Evolutionary conservation across 2,888 invertebrate species (phyloP), one percentile per base, ranked within the genome.

Genomic region (Cataglyphis cursor): DNA sequence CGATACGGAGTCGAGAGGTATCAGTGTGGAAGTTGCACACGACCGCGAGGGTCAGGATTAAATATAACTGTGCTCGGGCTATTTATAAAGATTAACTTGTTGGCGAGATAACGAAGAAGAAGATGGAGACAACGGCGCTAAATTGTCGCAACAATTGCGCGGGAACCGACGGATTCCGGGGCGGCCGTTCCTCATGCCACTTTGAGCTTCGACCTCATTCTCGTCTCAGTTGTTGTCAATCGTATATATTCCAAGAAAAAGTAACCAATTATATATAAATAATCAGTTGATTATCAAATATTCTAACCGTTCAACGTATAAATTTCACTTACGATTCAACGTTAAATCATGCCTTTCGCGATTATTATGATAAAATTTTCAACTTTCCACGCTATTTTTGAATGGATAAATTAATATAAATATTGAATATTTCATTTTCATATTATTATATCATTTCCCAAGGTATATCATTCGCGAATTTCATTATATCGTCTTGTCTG

Each of bases 1-100:
- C 72, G 82, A 81, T 21, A 62, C 12, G 31, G 70, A 70, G 72
- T 48, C 21, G 68, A 78, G 85, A 90, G 85, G 91, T 89, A 90
- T 90, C 91, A 89, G 87, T 88, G 89, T 85, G 89, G 90, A 91
- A 90, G 90, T 84, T 81, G 72, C 48, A 51, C 48, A 51, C 87
- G 86, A 88, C 85, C 89, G 89, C 93, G 93, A 94, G 93, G 93
- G 94, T 94, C 93, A 93, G 93, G 93, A 94, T 94, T 94, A 94
- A 93, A 94, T 93, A 94, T 94, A 94, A 93, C 94, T 92, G 86
- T 92, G 91, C 92, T 92, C 92, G 91, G 65, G 93, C 94, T 94
- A 94, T 94, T 94, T 94, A 94, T 94, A 94, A 93, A 93, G 93
- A 94, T 94, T 93, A 94, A 93, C 94, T 94, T 93, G 93, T 93